Evolutionary conservation across 2,888 invertebrate species (phyloP).

Genomic region (Diarsia dahlii): DNA sequence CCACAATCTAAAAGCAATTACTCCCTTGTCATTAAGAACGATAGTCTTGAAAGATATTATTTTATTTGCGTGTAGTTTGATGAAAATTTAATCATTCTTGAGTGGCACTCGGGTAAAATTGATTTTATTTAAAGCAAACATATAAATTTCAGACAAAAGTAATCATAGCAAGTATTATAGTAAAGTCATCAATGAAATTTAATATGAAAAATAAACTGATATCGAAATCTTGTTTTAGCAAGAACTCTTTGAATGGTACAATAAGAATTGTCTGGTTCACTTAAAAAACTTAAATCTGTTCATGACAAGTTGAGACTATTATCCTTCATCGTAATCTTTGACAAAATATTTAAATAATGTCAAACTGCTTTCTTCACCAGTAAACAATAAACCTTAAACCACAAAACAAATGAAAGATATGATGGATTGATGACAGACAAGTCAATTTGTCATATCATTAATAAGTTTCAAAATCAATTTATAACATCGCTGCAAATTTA

Average conservation of each 20-base stretch:
- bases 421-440: neutral
- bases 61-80: conserved; percentile 11
- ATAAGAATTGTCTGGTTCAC: neutral
- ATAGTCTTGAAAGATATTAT: conserved; percentile 3
- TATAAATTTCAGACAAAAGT: no score
- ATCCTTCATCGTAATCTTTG: conserved; percentile 9
- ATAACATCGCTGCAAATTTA: conserved; percentile 2
- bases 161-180: no score
- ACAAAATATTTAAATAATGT: conserved; percentile 24
- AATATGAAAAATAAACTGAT: no score
- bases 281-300: conserved; percentile 28
- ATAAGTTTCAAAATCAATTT: neutral
- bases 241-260: neutral
- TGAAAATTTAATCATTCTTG: neutral
- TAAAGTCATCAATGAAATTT: no score
- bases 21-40: conserved; percentile 7
- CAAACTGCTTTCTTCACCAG: neutral
- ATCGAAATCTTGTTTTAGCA: no score
- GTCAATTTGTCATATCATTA: conserved; percentile 5
- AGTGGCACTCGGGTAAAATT: no score
- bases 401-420: neutral
- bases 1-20: conserved; percentile 15
- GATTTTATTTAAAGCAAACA: no score
- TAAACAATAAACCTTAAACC: neutral
- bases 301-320: conserved; percentile 45